phyloP scores from a whole-genome alignment of 2,888 invertebrate species.

The Plusia festucae region DNA sequence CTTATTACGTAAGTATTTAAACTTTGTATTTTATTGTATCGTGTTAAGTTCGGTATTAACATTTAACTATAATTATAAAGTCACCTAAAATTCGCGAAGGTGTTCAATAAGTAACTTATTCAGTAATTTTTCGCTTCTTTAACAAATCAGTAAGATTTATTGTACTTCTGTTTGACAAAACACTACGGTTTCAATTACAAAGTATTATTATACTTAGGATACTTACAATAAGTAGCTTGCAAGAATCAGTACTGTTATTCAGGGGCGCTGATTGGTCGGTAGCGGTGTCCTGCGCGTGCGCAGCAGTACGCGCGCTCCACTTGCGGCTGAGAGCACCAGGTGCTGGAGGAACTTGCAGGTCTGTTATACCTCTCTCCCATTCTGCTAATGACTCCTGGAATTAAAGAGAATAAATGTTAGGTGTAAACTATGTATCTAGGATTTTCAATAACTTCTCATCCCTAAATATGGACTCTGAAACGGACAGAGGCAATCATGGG shows the following conservation, averaged over 20 bases:
- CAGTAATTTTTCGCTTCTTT: too few relatives aligned
- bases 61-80: too few relatives aligned
- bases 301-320: constrained; percentile 77
- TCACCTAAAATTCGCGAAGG: too few relatives aligned
- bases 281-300: constrained; percentile 82
- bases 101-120: too few relatives aligned
- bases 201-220: neutral
- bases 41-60: too few relatives aligned
- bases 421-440: neutral
- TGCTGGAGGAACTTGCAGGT: constrained; percentile 66
- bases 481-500: too few relatives aligned
- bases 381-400: constrained; percentile 82
- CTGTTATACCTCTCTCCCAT: constrained; percentile 77
- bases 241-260: constrained; percentile 79
- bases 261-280: constrained; percentile 73
- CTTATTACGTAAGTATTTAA: too few relatives aligned
- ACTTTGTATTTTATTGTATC: too few relatives aligned
- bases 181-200: neutral
- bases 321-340: constrained; percentile 74
- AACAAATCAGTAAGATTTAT: too few relatives aligned
- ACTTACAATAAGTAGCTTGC: constrained; percentile 83
- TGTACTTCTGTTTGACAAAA: neutral
- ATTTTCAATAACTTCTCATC: too few relatives aligned
- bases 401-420: constrained; percentile 15
- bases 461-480: too few relatives aligned